These are phyloP conservation scores for Neodiprion lecontei DNA, from an alignment of 1,140 invertebrate genomes.

Conservation along the genomic window DNA sequence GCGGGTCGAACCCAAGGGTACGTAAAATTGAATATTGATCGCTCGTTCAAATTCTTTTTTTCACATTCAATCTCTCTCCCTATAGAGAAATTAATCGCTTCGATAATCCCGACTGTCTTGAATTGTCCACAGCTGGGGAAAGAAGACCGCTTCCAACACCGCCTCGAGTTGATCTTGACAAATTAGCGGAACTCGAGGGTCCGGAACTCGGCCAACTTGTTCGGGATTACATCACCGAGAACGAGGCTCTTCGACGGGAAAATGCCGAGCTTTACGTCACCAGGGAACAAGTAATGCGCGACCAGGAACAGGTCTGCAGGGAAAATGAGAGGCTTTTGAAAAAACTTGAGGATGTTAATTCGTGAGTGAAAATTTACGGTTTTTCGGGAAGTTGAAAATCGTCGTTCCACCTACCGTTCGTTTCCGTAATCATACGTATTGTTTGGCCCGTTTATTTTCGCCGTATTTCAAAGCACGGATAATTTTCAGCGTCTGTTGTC, in stretches of 20 bases:
- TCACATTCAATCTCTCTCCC: neutral
- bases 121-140: constrained; percentile 33
- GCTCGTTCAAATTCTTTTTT: neutral
- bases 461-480: neutral
- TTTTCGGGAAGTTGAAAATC: no score
- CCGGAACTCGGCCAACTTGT: constrained; percentile 77
- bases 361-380: constrained; percentile 56
- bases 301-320: constrained; percentile 87
- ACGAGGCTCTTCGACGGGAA: constrained; percentile 83
- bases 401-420: no score
- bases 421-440: no score
- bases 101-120: neutral
- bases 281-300: constrained; percentile 80
- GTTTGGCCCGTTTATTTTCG: constrained; percentile 9
- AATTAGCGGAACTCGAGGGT: constrained; percentile 74
- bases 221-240: constrained; percentile 83
- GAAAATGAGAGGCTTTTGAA: constrained; percentile 89
- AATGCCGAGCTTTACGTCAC: constrained; percentile 85
- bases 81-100: neutral
- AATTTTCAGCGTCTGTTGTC: constrained; percentile 72
- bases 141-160: constrained; percentile 51
- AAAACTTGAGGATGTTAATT: constrained; percentile 87
- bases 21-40: neutral
- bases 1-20: constrained; percentile 42
- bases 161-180: constrained; percentile 72